Conservation (phyloP, 2,888 invertebrate species). For the Drosophila buzzatii region DNA sequence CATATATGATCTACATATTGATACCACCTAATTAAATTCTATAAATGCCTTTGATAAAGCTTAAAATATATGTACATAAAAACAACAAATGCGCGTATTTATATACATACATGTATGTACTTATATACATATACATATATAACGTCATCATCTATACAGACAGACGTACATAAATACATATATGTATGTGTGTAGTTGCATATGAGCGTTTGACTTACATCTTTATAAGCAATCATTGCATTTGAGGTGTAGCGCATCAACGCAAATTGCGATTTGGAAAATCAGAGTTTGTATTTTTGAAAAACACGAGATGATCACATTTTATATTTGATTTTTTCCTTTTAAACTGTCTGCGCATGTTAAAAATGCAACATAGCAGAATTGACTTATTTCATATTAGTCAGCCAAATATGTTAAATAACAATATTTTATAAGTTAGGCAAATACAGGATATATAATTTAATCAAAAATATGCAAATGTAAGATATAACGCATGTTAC, state of each 20-base stretch:
- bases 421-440: background rate
- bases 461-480: constrained; percentile 9
- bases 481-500: constrained; percentile 29
- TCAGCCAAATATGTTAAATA: background rate
- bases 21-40: background rate
- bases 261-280: constrained; percentile 3
- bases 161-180: background rate
- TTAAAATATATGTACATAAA: no score
- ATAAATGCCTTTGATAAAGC: constrained; percentile 11
- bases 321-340: constrained; percentile 19
- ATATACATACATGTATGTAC: background rate
- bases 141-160: background rate
- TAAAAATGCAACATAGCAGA: constrained; percentile 5
- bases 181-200: background rate
- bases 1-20: background rate
- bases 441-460: background rate
- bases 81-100: background rate
- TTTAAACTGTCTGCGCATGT: constrained; percentile 18
- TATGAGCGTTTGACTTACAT: constrained; percentile 67
- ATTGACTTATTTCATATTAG: background rate
- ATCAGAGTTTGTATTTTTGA: constrained; percentile 6
- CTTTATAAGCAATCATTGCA: constrained; percentile 42
- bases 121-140: background rate
- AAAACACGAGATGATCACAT: constrained; percentile 42
- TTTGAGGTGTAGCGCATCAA: background rate